Conservation (phyloP, 2,888 invertebrate species). For the Pollenia angustigena region DNA sequence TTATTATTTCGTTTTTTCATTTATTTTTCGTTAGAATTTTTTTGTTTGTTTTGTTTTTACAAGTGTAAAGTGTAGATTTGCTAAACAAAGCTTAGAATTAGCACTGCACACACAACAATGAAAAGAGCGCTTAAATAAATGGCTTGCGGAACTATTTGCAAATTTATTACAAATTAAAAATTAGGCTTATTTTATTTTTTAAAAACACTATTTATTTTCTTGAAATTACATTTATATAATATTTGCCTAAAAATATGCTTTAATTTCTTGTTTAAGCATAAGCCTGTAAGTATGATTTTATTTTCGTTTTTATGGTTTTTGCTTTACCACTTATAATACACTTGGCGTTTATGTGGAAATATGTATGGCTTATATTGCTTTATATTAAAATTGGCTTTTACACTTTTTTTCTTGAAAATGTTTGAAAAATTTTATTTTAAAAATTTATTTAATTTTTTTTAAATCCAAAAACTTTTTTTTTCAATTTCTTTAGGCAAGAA, state of each 20-base stretch:
- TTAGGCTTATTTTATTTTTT: not conserved
- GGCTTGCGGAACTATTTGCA: constrained; percentile 8
- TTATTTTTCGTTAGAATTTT: constrained; percentile 37
- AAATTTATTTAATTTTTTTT: constrained; percentile 26
- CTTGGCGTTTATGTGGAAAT: not conserved
- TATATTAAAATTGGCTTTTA: not conserved
- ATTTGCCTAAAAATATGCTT: constrained; percentile 54
- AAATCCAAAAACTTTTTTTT: not conserved
- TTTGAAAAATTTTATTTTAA: constrained; percentile 63
- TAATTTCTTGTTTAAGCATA: not conserved
- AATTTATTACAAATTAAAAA: not conserved
- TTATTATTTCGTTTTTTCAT: constrained; percentile 31
- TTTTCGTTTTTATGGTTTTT: constrained; percentile 27
- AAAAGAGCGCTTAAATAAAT: constrained; percentile 28
- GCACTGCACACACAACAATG: not conserved
- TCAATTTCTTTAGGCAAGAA: not conserved
- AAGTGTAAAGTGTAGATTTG: constrained; percentile 58
- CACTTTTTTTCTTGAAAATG: not conserved
- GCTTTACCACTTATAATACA: not conserved
- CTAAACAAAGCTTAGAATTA: constrained; percentile 26
- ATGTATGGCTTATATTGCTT: not conserved
- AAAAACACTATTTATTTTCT: constrained; percentile 6
- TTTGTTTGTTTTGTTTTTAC: not conserved
- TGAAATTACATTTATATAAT: constrained; percentile 19
- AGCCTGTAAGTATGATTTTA: constrained; percentile 60